These are phyloP conservation scores for Cryptocephalus primarius DNA, from an alignment of 2,888 invertebrate species.

Conservation along the genomic window DNA sequence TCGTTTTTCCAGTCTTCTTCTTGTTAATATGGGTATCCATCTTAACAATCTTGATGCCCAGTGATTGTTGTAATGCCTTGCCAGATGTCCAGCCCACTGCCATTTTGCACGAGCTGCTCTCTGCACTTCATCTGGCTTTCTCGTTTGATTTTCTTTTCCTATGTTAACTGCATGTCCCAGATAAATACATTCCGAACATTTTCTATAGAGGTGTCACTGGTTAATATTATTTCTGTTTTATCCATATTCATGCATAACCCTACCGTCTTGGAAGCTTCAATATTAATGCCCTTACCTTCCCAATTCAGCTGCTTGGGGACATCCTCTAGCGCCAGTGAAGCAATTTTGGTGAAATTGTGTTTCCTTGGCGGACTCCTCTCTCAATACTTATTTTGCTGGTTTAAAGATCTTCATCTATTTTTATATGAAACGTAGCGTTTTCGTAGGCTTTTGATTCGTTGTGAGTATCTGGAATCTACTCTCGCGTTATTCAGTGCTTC, in stretches of 20 bases:
- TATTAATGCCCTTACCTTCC: constrained; percentile 4
- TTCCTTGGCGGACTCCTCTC: neutral
- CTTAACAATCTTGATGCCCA: constrained; percentile 1
- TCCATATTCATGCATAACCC: neutral
- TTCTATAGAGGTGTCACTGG: neutral
- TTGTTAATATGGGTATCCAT: neutral
- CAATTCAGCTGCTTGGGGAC: constrained; percentile 5
- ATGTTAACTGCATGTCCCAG: neutral
- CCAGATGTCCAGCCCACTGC: constrained; percentile 4
- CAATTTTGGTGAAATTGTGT: neutral
- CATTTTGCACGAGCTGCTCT: neutral
- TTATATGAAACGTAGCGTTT: neutral
- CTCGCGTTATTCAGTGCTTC: neutral
- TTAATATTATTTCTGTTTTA: neutral
- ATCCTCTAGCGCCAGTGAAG: neutral
- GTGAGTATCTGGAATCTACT: neutral
- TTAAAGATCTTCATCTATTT: neutral
- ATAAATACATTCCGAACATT: neutral
- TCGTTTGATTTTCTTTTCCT: neutral
- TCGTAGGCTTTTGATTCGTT: neutral
- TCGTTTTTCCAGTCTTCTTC: constrained; percentile 1
- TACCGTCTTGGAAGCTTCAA: constrained; percentile 1
- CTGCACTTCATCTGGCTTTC: neutral
- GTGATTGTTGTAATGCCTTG: neutral
- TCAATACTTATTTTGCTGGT: neutral